Base-by-base conservation (phyloP, 2,113 vertebrate species). In the Conger conger region DNA sequence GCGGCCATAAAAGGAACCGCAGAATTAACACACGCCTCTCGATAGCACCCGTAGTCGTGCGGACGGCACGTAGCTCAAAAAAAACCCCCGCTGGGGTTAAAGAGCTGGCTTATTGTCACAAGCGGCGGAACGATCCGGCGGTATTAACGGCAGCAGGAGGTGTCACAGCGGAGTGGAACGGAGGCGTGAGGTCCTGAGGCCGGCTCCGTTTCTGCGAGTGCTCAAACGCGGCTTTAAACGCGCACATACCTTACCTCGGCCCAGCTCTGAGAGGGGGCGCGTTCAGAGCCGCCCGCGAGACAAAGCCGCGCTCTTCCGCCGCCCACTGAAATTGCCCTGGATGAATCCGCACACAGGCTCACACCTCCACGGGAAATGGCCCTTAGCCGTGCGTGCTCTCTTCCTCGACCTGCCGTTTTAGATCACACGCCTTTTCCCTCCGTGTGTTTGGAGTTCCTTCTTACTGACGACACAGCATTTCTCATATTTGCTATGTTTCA, bases 1-100 rank as follows among this genome's bases (percentile, higher is more conserved):
- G 37, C 83, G 50, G 23, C 40, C 83, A 84, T 84, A 84, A 84
- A 84, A 35, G 16, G 37, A 54, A 57, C 33, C 76, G 54, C 73
- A n/a, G 27, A 35, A 84, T 78, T n/a, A 79, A 60, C 76, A 79
- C 35, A 11, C 50, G 33, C 73, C 4, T 36, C 42, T 83, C 73
- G 3, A 27, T 63, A 27, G 57, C 57, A 27, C 23, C 18, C 23
- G 23, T 23, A 63, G 57, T 63, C 76, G 79, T 23, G 23, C 50
- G 35, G 68, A 33, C 11, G 45, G 45, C 9, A 50, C 45, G 45
- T 7, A n/a, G n/a, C n/a, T 15, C 15, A 1, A 15, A 50, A 13
- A 50, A 50, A 50, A 73, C 1, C 68, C 68, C n/a, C 68, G 33
- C 7, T 33, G 68, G 68, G 27, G 68, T 33, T 73, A n/a, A 30